A percentile compares a stretch with the other conserved stretches of the same genome.
phyloP scores from a whole-genome alignment of 2,797 vertebrate genomes.

The Gorsachius magnificus region DNA sequence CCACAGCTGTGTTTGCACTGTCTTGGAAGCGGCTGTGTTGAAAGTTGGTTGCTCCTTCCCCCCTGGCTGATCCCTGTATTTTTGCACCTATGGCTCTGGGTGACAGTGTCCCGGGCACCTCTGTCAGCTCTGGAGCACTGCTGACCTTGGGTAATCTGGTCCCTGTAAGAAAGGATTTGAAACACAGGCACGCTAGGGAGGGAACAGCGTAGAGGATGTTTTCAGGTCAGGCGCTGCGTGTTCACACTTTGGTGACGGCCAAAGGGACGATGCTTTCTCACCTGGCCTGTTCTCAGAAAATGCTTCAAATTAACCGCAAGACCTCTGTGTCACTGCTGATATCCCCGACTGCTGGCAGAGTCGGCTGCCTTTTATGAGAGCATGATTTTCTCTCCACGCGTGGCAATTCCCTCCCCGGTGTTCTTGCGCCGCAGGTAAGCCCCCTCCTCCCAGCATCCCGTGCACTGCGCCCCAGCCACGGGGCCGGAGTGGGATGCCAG shows the following conservation, averaged over 20 bases:
- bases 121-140: accelerated
- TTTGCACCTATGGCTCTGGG: background rate
- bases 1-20: background rate
- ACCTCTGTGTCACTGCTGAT: background rate
- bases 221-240: accelerated
- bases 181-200: background rate
- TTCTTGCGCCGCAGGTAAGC: background rate
- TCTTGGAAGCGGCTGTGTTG: background rate
- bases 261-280: background rate
- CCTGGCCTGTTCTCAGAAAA: background rate
- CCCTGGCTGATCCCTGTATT: background rate
- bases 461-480: accelerated
- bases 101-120: background rate
- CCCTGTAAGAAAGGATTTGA: background rate
- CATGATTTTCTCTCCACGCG: background rate
- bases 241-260: background rate
- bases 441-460: background rate
- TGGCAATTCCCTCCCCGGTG: background rate
- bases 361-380: background rate
- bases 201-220: background rate
- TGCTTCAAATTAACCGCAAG: background rate
- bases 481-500: background rate
- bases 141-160: background rate
- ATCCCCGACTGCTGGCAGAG: background rate
- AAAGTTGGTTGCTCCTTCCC: background rate